Evolutionary conservation across 2,113 vertebrate genomes (phyloP).

Genomic region (Myodes glareolus): DNA sequence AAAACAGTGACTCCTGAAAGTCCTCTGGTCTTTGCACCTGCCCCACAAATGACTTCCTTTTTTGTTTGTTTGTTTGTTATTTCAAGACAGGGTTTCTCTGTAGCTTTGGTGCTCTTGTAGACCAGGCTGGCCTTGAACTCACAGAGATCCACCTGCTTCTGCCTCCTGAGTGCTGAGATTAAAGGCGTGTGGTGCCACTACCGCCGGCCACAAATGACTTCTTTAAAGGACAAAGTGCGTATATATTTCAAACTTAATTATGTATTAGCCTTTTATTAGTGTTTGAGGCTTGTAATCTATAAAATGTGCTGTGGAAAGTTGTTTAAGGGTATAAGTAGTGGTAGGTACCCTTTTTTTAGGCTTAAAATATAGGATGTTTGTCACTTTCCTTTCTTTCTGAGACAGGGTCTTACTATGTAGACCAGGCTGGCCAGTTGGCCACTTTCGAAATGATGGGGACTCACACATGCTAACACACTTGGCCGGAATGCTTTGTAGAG

Average conservation of each 20-base stretch:
- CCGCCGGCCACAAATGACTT: neutral
- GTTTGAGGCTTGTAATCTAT: neutral
- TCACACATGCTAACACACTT: too few relatives aligned
- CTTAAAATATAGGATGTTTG: neutral
- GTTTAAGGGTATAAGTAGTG: neutral
- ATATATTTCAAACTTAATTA: constrained; percentile 4
- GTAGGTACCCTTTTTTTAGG: neutral
- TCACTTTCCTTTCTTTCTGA: neutral
- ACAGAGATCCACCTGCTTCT: neutral
- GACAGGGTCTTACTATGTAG: neutral
- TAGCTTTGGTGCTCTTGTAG: too few relatives aligned
- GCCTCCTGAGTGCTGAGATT: too few relatives aligned
- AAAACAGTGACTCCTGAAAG: neutral
- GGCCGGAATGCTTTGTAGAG: too few relatives aligned
- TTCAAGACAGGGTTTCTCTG: too few relatives aligned
- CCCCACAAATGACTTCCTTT: neutral
- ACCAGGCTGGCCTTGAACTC: too few relatives aligned
- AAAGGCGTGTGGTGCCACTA: too few relatives aligned
- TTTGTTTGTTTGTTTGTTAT: too few relatives aligned
- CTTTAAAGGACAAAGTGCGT: neutral
- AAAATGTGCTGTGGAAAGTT: constrained; percentile 31
- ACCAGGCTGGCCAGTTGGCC: too few relatives aligned
- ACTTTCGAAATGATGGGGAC: too few relatives aligned
- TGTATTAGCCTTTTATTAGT: neutral
- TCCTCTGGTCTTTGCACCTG: neutral